These are phyloP conservation scores for Xestia ashworthii DNA, from an alignment of 2,888 invertebrate genomes.

Conservation along the genomic window DNA sequence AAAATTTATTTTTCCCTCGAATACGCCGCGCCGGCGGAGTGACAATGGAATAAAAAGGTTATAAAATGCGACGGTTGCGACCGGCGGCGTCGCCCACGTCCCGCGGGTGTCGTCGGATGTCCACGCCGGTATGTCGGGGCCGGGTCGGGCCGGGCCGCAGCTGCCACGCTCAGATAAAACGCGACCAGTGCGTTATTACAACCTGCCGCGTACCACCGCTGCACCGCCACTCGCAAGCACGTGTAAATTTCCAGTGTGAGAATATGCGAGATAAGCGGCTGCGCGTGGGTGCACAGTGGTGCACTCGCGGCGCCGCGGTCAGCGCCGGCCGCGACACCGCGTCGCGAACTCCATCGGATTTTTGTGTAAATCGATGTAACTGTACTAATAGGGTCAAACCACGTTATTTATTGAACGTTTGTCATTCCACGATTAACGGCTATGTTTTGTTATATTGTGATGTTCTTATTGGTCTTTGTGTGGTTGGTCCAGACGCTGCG, in stretches of 20 bases:
- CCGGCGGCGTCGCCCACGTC: constrained; percentile 86
- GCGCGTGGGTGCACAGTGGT: constrained; percentile 84
- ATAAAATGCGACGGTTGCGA: constrained; percentile 88
- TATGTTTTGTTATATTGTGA: constrained; percentile 48
- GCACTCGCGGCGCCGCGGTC: constrained; percentile 80
- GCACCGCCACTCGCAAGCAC: constrained; percentile 82
- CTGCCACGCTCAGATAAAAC: constrained; percentile 85
- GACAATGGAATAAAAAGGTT: constrained; percentile 91
- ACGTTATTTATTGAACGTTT: constrained; percentile 63
- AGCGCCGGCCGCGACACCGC: constrained; percentile 71
- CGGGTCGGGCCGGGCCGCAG: constrained; percentile 75
- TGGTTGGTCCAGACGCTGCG: constrained; percentile 3
- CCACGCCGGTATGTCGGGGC: constrained; percentile 77
- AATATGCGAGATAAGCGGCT: constrained; percentile 85
- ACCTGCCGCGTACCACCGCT: constrained; percentile 68
- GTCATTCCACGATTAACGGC: constrained; percentile 55
- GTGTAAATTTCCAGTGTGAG: constrained; percentile 89
- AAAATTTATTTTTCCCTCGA: constrained; percentile 89
- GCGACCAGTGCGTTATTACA: constrained; percentile 86
- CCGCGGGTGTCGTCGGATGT: constrained; percentile 84
- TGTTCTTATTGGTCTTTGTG: constrained; percentile 50
- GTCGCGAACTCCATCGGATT: constrained; percentile 74
- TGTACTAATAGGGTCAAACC: constrained; percentile 71
- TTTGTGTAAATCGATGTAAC: constrained; percentile 73
- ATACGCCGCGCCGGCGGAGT: constrained; percentile 83